phyloP scores from a whole-genome alignment of 2,797 vertebrate species.

The Apodemus agrarius region DNA sequence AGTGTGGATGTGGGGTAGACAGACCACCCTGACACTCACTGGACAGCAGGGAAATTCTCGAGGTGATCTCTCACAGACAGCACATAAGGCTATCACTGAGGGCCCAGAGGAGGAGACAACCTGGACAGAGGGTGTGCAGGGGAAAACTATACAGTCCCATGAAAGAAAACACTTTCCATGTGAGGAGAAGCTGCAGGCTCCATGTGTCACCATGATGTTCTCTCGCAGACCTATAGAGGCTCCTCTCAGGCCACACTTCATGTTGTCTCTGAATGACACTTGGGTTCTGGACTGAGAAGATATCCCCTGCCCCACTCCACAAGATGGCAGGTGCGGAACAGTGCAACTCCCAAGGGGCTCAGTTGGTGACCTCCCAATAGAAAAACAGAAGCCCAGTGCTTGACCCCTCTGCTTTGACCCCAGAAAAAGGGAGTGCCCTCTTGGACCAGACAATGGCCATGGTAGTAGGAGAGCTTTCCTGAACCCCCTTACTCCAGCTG shows the following conservation, averaged over 20 bases:
- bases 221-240: background rate
- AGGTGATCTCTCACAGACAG: too few species aligned
- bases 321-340: background rate
- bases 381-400: background rate
- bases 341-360: background rate
- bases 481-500: background rate
- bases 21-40: background rate
- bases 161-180: background rate
- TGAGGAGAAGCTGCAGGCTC: too few species aligned
- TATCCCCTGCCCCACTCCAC: background rate
- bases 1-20: too few species aligned
- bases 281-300: background rate
- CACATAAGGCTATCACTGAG: background rate
- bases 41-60: too few species aligned
- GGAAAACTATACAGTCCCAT: accelerated
- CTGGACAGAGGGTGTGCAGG: too few species aligned
- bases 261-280: background rate
- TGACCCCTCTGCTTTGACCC: background rate
- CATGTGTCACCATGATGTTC: background rate
- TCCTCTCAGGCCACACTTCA: background rate
- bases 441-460: too few species aligned
- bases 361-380: background rate
- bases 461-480: background rate
- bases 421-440: background rate
- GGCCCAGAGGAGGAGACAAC: background rate